phyloP scores from a whole-genome alignment of 2,888 invertebrate species.

The Carpatolechia fugitivella region DNA sequence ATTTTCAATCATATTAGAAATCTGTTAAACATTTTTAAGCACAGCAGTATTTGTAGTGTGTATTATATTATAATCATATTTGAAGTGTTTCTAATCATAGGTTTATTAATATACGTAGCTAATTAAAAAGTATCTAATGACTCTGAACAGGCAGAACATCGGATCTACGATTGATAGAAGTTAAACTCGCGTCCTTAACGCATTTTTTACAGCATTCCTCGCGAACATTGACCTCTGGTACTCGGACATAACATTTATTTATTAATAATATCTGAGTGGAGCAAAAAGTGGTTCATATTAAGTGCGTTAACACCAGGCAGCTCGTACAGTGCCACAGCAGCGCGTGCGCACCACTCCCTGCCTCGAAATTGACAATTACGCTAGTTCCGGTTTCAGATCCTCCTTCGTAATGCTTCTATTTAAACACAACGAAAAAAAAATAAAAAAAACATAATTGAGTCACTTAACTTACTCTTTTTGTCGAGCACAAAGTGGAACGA shows the following conservation, averaged over 20 bases:
- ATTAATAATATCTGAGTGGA: slow-evolving; percentile 62
- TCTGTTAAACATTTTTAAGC: too few species aligned
- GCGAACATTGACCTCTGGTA: slow-evolving; percentile 68
- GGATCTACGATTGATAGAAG: slow-evolving; percentile 52
- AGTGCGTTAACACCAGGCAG: slow-evolving; percentile 52
- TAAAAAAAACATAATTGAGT: slow-evolving; percentile 58
- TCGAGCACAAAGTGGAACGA: slow-evolving; percentile 39
- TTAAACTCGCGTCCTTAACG: slow-evolving; percentile 64
- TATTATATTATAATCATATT: too few species aligned
- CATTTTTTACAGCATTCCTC: slow-evolving; percentile 72
- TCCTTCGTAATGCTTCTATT: slow-evolving; percentile 55
- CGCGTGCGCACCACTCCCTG: slow-evolving; percentile 28
- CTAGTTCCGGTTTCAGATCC: slow-evolving; percentile 74
- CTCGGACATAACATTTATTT: slow-evolving; percentile 66
- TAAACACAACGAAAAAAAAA: slow-evolving; percentile 44
- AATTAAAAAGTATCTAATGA: slow-evolving; percentile 57
- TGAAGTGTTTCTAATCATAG: slow-evolving; percentile 28
- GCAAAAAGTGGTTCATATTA: slow-evolving; percentile 69
- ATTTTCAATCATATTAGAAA: too few species aligned
- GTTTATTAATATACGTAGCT: slow-evolving; percentile 50
- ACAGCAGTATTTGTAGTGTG: too few species aligned
- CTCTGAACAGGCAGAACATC: slow-evolving; percentile 45
- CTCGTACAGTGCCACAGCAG: slow-evolving; percentile 21
- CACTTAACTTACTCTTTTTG: slow-evolving; percentile 51
- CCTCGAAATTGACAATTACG: slow-evolving; percentile 55